phyloP scores from a whole-genome alignment of 2,113 vertebrate genomes.

The Ammodytes marinus region DNA sequence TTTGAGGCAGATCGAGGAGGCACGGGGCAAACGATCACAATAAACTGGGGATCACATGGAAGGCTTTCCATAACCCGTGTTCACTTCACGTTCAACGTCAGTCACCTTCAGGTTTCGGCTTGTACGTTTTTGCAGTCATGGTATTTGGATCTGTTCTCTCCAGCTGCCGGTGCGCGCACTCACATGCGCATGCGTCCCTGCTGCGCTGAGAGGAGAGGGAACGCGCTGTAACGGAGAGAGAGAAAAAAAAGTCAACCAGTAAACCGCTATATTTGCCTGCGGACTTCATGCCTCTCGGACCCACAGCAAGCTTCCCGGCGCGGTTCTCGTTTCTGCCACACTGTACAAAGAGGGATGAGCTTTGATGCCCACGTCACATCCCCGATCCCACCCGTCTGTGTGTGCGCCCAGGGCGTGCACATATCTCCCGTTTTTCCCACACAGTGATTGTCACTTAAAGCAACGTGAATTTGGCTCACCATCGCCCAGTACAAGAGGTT shows the following conservation, averaged over 20 bases:
- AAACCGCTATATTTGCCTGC: conserved; percentile 15
- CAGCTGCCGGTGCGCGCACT: conserved; percentile 8
- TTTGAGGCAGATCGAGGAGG: background rate
- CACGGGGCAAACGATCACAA: background rate
- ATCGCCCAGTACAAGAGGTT: conserved; percentile 10
- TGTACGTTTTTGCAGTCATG: background rate
- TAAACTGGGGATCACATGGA: background rate
- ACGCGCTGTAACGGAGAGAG: conserved; percentile 19
- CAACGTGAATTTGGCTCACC: conserved; percentile 58
- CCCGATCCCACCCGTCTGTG: background rate
- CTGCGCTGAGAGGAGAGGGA: background rate
- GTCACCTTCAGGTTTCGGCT: background rate
- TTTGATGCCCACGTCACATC: background rate
- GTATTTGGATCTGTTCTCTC: conserved; percentile 4
- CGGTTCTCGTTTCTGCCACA: background rate
- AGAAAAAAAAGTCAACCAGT: background rate
- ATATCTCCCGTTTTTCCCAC: conserved; percentile 27
- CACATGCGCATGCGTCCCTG: conserved; percentile 69
- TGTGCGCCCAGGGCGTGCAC: background rate
- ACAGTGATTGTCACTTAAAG: conserved; percentile 20
- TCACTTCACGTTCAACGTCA: background rate
- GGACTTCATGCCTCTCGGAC: background rate
- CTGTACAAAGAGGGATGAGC: conserved; percentile 1
- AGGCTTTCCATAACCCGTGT: background rate
- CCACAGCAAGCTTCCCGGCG: background rate